Percentiles rank a stretch among this genome's conserved stretches.
Conservation (phyloP, 2,113 vertebrate species). For the Silurus glanis region DNA sequence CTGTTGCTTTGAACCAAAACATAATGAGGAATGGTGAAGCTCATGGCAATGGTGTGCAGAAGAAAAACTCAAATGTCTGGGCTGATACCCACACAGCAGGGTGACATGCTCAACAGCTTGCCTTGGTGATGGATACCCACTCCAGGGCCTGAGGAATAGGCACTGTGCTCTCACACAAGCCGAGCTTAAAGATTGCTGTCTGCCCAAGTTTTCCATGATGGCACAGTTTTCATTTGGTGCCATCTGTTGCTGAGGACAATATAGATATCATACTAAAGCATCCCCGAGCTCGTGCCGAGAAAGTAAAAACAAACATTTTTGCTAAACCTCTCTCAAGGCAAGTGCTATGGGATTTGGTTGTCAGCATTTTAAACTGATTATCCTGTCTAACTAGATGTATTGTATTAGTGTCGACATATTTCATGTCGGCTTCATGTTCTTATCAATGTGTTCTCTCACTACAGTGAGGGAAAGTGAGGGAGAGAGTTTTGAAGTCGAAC, state of each 20-base stretch:
- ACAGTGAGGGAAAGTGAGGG: background rate
- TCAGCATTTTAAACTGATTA: conserved; percentile 43
- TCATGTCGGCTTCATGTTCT: background rate
- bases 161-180: conserved; percentile 14
- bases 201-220: conserved; percentile 36
- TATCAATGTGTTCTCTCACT: background rate
- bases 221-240: conserved; percentile 35
- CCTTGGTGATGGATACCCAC: conserved; percentile 46
- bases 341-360: conserved; percentile 16
- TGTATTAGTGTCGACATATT: conserved; percentile 29
- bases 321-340: conserved; percentile 30
- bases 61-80: conserved; percentile 7
- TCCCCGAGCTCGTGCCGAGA: background rate
- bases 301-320: conserved; percentile 28
- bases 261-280: conserved; percentile 46
- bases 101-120: conserved; percentile 46
- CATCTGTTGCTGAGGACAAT: conserved; percentile 56
- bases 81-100: background rate
- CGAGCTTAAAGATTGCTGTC: conserved; percentile 22
- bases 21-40: background rate
- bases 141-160: conserved; percentile 18
- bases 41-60: background rate
- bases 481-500: background rate
- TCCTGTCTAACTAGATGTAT: conserved; percentile 39
- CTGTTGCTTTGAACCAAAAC: background rate